Conservation (phyloP, 30 jellyfish, hydroid and myxozoan genomes). For the Turritopsis dohrnii region DNA sequence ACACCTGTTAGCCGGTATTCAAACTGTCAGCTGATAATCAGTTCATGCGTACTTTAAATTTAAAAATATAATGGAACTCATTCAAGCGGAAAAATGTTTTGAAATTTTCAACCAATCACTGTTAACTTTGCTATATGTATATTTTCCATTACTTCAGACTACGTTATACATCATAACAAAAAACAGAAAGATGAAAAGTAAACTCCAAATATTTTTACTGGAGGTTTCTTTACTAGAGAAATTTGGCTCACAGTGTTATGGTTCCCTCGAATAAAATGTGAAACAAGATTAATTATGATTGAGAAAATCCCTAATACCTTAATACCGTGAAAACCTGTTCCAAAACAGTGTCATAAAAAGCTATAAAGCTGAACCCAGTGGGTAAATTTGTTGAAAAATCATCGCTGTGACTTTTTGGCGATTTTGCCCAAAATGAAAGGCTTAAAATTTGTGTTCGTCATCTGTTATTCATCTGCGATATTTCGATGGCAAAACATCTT, state of each 20-base stretch:
- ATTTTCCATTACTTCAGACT: background rate
- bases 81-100: constrained; percentile 8
- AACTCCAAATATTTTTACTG: too few species aligned
- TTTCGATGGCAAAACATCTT: too few species aligned
- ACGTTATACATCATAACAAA: background rate
- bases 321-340: too few species aligned
- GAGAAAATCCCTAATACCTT: too few species aligned
- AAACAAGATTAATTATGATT: too few species aligned
- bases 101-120: background rate
- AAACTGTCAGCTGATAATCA: constrained; percentile 18
- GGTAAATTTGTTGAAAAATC: too few species aligned
- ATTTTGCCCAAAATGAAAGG: background rate
- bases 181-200: background rate
- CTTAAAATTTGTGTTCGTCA: background rate
- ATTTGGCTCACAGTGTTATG: too few species aligned
- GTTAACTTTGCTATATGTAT: background rate
- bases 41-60: constrained; percentile 11
- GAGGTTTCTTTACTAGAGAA: background rate
- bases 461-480: background rate
- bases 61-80: background rate
- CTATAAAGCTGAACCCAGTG: too few species aligned
- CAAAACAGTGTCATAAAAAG: too few species aligned
- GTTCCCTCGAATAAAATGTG: too few species aligned
- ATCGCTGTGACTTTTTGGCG: too few species aligned
- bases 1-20: constrained; percentile 9